Evolutionary conservation across 2,113 vertebrate species (phyloP), one percentile per base, ranked within the genome.

Genomic region (Potamarius usumacintae): DNA sequence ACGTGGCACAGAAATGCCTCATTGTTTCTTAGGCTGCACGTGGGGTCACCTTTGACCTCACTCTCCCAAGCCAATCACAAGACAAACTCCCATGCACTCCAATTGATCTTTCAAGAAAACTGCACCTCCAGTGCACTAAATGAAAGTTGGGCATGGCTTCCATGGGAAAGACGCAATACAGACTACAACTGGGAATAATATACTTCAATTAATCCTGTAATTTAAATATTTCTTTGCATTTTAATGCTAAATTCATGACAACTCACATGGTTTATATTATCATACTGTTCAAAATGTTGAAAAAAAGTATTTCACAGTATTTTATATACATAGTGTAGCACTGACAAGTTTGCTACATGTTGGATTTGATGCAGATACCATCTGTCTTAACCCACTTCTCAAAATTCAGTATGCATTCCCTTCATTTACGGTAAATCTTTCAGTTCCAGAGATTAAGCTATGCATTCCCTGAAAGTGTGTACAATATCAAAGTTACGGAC

Each of bases 21-120:
- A 93, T 95, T 94, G 94, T 95, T 91, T 91, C 85, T 86, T 80
- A 78, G 84, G 86, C 88, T 90, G 87, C 62, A 88, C 57, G 94
- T 94, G 91, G 93, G 93, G 86, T 92, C 93, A 93, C 94, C 92
- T 88, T 86, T 93, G 85, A 94, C 92, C 92, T 86, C 76, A 34
- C 60, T 78, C 80, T 42, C 20, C 90, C 82, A 86, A 34, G 87
- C 82, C 22, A 90, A 93, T 94, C 93, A 94, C 91, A 89, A 92
- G 93, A 93, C 92, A 85, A 53, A 92, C 90, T 91, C 89, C 92
- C 85, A 91, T 77, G 89, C 88, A 84, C 55, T 87, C 83, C 85
- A 55, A 60, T 89, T 88, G 58, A n/a, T 90, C 85, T 90, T 34
- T 83, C 9, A 58, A 52, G 55, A n/a, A 77, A 42, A 50, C 25